Conservation (phyloP, 2,888 invertebrate genomes). For the Eurois occulta region DNA sequence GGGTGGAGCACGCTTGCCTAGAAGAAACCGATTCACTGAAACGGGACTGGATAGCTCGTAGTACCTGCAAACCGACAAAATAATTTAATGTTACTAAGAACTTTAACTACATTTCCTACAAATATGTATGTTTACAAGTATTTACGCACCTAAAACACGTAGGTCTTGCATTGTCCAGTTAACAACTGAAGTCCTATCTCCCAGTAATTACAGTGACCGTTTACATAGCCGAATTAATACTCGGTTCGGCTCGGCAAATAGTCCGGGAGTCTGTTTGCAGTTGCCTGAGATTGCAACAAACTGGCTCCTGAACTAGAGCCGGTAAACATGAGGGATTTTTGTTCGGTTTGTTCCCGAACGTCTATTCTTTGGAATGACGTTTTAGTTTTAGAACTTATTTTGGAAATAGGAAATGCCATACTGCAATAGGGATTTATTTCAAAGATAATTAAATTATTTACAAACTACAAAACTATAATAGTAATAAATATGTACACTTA, state of each 20-base stretch:
- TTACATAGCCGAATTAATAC: conserved; percentile 56
- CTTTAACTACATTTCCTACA: background rate
- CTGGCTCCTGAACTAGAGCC: conserved; percentile 8
- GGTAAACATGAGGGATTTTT: conserved; percentile 25
- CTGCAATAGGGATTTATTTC: too few species aligned
- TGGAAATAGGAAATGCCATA: background rate
- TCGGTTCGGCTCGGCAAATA: conserved; percentile 48
- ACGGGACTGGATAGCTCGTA: background rate
- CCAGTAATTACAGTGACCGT: conserved; percentile 53
- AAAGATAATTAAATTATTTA: too few species aligned
- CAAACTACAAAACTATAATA: too few species aligned
- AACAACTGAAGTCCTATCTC: background rate
- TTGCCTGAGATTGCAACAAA: conserved; percentile 49
- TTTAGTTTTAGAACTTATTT: conserved; percentile 1
- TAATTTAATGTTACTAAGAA: background rate
- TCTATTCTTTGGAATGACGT: conserved; percentile 1
- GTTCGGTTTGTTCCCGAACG: background rate
- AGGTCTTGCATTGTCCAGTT: background rate
- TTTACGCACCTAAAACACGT: background rate
- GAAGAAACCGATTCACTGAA: background rate
- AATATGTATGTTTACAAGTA: background rate
- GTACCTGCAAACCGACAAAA: background rate
- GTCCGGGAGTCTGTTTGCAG: conserved; percentile 50
- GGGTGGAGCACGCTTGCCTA: background rate
- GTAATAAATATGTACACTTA: too few species aligned